Base-by-base conservation (phyloP, 2,797 vertebrate genomes). In the Coluber constrictor region DNA sequence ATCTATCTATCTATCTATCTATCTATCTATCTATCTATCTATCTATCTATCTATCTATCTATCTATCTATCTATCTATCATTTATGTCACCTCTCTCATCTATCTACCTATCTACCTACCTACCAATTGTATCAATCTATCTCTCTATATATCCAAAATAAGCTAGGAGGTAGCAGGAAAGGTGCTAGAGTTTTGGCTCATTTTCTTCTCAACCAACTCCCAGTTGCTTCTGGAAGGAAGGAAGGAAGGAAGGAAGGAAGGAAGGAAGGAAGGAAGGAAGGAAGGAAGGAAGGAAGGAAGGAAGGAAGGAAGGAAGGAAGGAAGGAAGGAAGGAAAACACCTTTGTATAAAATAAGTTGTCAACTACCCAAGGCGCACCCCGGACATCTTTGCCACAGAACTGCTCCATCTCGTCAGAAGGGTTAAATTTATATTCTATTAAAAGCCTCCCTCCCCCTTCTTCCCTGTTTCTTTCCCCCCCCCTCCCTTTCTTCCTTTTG, bases 351-450 rank as follows among this genome's bases (percentile, higher is more conserved):
- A 93, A 93, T 88, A 93, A 88, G 54, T 51, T 59, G 83, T 70
- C 27, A 37, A 93, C 93, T 61, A 18, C 47, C 43, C n/a, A 55
- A 10, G 43, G 29, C 51, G 56, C 25, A 60, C 90, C 96, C 93
- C 92, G 93, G 92, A 92, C 86, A 92, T 95, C 89, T 93, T 43
- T 92, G 54, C 32, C 25, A 27, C 37, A 57, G 89, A 93, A 93
- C 56, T 90, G 94, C 43, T 95, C 94, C 51, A 55, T 90, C 95
- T 90, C 94, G 95, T 87, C 59, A 97, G 97, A 98, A 97, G 98
- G 97, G 98, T 98, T 98, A 98, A 97, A 98, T 98, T 98, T 97
- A 98, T 98, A 97, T 98, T 98, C 98, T 97, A 98, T 98, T 98
- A 98, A 98, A 98, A 98, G 98, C 96, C 93, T 94, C 93, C 91